Evolutionary conservation across 2,888 invertebrate species (phyloP), one percentile per base, ranked within the genome.

Genomic region (Suillia variegata): DNA sequence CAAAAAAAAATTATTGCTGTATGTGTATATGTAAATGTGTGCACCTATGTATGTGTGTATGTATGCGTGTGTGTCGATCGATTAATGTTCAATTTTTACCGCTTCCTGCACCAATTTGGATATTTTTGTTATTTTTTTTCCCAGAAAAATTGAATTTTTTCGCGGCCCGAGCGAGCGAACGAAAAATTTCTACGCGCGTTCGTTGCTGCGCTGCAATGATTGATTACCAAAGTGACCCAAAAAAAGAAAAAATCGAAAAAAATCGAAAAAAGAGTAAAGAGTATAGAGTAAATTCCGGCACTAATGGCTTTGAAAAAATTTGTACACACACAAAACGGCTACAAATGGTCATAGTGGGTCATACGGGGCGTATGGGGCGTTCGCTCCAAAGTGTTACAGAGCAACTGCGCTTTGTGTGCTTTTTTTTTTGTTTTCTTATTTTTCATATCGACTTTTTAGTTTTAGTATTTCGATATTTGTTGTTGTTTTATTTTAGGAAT

Each of bases 181-280:
- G 26, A 6, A 26, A 26, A 26, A 5, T 26, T 26, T 26, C 6
- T 26, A 26, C 10, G 5, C 10, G 5, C 26, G 10, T 26, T 26
- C 26, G 5, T 26, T 26, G 10, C 6, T 6, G 26, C 26, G 26
- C 26, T 3, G 68, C 67, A 70, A 75, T 75, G 75, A 75, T 75
- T 78, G 75, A 75, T 75, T 77, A 75, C 70, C 69, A 66, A 67
- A 73, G 68, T 75, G 75, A 78, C 78, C 75, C 75, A 61, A 77
- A 78, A 77, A 24, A 2, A 22, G 13, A 22, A 15, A 42, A 50
- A 31, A n/a, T 47, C 17, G 17, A 45, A 52, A 22, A n/a, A 22
- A 38, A 21, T 24, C 18, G 18, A 13, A 45, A 58, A 22, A 53
- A 62, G 55, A 42, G 61, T 57, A 58, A 59, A 63, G n/a, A n/a